phyloP scores from a whole-genome alignment of 2,888 invertebrate genomes.

The Apotomis capreana region DNA sequence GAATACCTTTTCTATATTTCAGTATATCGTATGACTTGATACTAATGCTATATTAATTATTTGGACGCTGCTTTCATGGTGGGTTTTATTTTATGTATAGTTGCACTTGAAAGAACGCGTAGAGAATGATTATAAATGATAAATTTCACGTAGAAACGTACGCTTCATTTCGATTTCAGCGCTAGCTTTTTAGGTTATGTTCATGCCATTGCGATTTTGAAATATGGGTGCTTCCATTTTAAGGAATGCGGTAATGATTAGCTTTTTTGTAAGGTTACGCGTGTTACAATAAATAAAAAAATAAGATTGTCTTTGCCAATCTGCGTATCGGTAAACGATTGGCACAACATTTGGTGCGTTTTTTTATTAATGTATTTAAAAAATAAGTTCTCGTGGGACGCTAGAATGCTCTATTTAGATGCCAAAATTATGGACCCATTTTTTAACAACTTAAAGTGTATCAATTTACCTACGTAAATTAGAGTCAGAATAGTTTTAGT shows the following conservation, averaged over 20 bases:
- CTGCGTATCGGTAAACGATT: slow-evolving; percentile 27
- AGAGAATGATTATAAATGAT: slow-evolving; percentile 85
- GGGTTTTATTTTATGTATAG: slow-evolving; percentile 65
- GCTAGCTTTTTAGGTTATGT: slow-evolving; percentile 65
- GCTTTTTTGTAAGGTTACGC: slow-evolving; percentile 42
- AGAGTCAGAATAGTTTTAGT: slow-evolving; percentile 50
- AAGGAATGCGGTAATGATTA: slow-evolving; percentile 57
- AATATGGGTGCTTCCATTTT: slow-evolving; percentile 70
- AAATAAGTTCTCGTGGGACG: slow-evolving; percentile 44
- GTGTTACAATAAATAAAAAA: slow-evolving; percentile 43
- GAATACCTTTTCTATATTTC: slow-evolving; percentile 33
- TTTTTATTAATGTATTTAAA: slow-evolving; percentile 46
- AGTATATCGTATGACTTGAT: slow-evolving; percentile 32
- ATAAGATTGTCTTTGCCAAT: slow-evolving; percentile 35
- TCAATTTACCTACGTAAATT: slow-evolving; percentile 48
- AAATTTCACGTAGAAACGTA: slow-evolving; percentile 39
- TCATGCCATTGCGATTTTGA: slow-evolving; percentile 43
- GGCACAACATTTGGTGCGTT: slow-evolving; percentile 29
- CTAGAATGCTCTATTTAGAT: slow-evolving; percentile 52
- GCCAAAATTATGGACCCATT: slow-evolving; percentile 57
- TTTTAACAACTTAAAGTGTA: slow-evolving; percentile 43
- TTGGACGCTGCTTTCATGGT: slow-evolving; percentile 83
- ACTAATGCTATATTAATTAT: slow-evolving; percentile 61
- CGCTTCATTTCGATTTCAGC: slow-evolving; percentile 46
- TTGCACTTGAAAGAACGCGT: slow-evolving; percentile 84